Evolutionary conservation across 2,888 invertebrate genomes (phyloP).

Genomic region (Tuta absoluta): DNA sequence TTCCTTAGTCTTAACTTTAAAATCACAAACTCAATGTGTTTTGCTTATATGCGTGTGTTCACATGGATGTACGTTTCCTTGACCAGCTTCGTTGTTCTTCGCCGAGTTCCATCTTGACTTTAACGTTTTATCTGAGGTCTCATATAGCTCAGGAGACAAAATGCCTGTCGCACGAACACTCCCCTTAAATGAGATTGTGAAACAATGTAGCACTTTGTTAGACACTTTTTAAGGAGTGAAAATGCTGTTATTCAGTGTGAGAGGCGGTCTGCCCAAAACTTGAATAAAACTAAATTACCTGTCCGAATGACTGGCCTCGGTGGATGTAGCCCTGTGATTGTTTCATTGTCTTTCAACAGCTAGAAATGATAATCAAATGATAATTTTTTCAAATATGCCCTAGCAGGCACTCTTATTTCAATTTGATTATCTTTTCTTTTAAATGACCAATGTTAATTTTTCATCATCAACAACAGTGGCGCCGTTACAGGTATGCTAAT

Average conservation of each 20-base stretch:
- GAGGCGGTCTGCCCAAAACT: constrained; percentile 1
- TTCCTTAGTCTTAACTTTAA: too few relatives aligned
- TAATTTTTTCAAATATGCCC: too few relatives aligned
- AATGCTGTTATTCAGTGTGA: constrained; percentile 4
- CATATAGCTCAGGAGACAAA: constrained; percentile 5
- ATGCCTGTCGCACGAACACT: constrained; percentile 16
- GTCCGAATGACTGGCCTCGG: neutral
- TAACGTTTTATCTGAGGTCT: neutral
- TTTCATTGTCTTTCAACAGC: too few relatives aligned
- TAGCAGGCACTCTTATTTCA: too few relatives aligned
- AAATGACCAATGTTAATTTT: too few relatives aligned
- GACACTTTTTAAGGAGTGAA: constrained; percentile 8
- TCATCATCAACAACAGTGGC: too few relatives aligned
- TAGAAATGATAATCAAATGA: too few relatives aligned
- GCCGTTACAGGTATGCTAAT: too few relatives aligned
- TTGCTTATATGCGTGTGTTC: too few relatives aligned
- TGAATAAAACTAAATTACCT: neutral
- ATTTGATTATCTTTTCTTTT: too few relatives aligned
- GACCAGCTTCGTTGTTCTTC: neutral
- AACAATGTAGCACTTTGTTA: constrained; percentile 17
- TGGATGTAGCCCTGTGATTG: neutral
- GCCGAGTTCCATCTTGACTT: neutral
- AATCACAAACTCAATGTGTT: too few relatives aligned
- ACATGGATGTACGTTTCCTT: neutral
- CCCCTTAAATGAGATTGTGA: constrained; percentile 15